phyloP scores from a whole-genome alignment of 2,113 vertebrate species.

The Prinia subflava region DNA sequence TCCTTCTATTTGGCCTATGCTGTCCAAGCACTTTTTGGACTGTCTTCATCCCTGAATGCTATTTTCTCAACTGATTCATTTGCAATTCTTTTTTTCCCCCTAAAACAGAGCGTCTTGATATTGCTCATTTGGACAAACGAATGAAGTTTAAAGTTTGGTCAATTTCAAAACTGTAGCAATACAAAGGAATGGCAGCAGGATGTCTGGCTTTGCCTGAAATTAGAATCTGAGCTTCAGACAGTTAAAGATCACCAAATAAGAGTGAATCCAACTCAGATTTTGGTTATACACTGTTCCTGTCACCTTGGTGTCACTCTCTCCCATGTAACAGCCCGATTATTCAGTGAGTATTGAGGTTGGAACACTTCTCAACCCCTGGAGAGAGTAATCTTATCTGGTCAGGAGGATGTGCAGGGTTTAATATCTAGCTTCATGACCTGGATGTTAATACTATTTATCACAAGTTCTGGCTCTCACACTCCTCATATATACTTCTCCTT shows the following conservation, averaged over 20 bases:
- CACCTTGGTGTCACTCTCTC: background rate
- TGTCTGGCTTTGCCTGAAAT: background rate
- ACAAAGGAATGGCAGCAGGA: background rate
- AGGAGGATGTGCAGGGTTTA: background rate
- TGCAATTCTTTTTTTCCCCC: background rate
- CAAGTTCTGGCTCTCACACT: background rate
- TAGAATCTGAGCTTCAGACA: background rate
- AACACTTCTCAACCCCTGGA: background rate
- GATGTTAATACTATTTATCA: background rate
- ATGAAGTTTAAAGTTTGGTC: background rate
- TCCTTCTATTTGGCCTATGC: background rate
- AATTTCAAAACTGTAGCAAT: background rate
- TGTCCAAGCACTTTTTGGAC: background rate
- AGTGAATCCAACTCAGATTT: background rate
- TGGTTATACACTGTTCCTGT: background rate
- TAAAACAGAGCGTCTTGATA: background rate
- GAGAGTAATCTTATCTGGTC: background rate
- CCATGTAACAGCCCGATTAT: background rate
- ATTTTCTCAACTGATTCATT: background rate
- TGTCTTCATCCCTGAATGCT: background rate
- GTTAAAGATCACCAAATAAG: background rate
- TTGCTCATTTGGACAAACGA: background rate
- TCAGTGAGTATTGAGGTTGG: background rate
- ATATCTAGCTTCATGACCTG: background rate
- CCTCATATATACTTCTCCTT: background rate